Base-by-base conservation (phyloP, 2,888 invertebrate species). In the Panopea generosa region DNA sequence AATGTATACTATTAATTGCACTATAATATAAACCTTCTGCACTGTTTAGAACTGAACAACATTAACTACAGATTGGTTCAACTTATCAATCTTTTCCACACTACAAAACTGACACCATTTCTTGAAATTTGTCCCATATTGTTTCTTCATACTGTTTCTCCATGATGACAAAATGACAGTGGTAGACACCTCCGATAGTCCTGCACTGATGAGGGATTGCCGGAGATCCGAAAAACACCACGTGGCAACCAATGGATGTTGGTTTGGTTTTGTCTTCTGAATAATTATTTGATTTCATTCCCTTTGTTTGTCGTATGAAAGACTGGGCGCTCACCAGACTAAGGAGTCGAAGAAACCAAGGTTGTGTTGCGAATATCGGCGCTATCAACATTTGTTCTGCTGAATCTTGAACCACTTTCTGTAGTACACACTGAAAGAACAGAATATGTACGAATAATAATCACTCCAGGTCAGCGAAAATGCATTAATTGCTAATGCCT, bases 401-500 rank as follows among this genome's bases (percentile, higher is more conserved):
- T 33, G 49, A 1, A 1, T 52, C 62, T 18, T 29, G 4, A 20
- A 29, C 50, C 14, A 62, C 16, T 20, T 62, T 62, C 62, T 62
- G 50, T 6, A 62, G 22, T 14, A 62, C 52, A 29, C 33, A 38
- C 52, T 62, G 26, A 62, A 62, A 62, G 62, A 52, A 47, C 18
- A 18, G 22, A 62, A 62, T 3, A 62, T 52, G 33, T 62, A 62
- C 6, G 22, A 29, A 52, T 9, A 40, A 26, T 27, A 49, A 18
- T 33, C 33, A 33, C 33, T 33, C 33, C 33, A 33, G 4, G 33
- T 33, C 11, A 33, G 33, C 33, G 33, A 33, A 33, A 33, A 33
- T 33, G 33, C 33, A 11, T 33, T 4, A 33, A 33, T 11, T 7
- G 33, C 33, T 11, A 33, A 11, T 7, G 33, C 33, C 11, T 33